These are phyloP conservation scores for Eurosta solidaginis DNA, from an alignment of 1,140 invertebrate species.

Conservation along the genomic window DNA sequence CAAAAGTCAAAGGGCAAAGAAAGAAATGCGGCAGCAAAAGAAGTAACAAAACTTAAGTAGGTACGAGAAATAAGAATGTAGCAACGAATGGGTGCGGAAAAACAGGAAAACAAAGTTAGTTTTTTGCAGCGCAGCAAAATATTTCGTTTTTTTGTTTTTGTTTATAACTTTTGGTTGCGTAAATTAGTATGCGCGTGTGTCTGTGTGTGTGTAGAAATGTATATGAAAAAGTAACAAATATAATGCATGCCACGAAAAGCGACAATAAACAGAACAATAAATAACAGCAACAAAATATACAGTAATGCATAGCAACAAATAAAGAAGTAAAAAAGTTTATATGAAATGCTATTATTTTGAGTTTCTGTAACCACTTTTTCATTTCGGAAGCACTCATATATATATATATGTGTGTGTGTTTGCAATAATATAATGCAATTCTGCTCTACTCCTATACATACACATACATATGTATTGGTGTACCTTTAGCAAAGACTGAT, in stretches of 20 bases:
- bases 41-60: background rate
- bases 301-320: background rate
- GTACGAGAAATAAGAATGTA: no score
- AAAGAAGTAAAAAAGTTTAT: background rate
- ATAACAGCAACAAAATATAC: background rate
- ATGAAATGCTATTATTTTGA: background rate
- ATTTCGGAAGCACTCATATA: background rate
- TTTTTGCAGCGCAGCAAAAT: background rate
- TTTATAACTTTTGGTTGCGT: background rate
- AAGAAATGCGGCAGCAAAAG: background rate
- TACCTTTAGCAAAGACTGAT: no score
- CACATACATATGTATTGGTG: no score
- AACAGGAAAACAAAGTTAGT: background rate
- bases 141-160: background rate
- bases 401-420: background rate
- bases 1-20: background rate
- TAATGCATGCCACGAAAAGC: background rate
- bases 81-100: background rate
- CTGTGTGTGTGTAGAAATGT: background rate
- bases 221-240: background rate
- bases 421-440: background rate
- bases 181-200: background rate
- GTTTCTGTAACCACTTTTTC: background rate
- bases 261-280: conserved; percentile 25
- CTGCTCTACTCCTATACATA: no score